phyloP scores from a whole-genome alignment of 37 sponge, comb jelly and placozoan species.

The Beroe ovata region DNA sequence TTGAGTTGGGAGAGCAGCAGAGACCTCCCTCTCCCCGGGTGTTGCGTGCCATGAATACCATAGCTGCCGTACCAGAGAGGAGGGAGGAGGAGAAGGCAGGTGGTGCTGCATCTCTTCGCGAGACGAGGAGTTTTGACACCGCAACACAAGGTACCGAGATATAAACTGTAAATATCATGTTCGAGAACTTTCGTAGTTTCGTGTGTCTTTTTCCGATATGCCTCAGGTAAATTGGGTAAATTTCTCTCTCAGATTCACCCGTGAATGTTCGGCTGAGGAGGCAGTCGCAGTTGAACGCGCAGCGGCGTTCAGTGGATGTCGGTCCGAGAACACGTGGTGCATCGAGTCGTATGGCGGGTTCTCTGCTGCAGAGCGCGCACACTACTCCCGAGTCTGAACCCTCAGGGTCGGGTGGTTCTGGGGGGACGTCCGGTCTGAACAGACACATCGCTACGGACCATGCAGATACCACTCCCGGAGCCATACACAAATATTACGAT shows the following conservation, averaged over 20 bases:
- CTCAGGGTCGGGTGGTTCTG: neutral
- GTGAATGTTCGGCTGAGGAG: conserved; percentile 23
- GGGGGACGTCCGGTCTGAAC: neutral
- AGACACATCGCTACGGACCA: conserved; percentile 71
- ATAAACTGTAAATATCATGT: too few relatives aligned
- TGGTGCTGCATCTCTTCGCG: neutral
- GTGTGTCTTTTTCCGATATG: too few relatives aligned
- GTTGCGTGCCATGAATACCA: conserved; percentile 32
- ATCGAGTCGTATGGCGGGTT: neutral
- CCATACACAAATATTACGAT: conserved; percentile 83
- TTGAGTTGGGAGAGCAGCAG: neutral
- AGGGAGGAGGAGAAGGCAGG: neutral
- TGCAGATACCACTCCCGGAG: conserved; percentile 70
- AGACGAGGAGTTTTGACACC: conserved; percentile 58
- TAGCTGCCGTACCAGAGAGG: conserved; percentile 19
- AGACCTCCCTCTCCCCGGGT: conserved; percentile 24
- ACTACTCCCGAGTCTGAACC: conserved; percentile 1
- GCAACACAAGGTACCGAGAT: conserved; percentile 29
- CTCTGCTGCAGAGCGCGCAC: conserved; percentile 1
- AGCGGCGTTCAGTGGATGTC: neutral
- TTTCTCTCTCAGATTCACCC: neutral
- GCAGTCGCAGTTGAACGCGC: conserved; percentile 24
- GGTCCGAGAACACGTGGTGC: neutral
- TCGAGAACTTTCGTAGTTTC: too few relatives aligned
- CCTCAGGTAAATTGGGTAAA: too few relatives aligned